Evolutionary conservation across 2,888 invertebrate species (phyloP).

Genomic region (Pollenia labialis): DNA sequence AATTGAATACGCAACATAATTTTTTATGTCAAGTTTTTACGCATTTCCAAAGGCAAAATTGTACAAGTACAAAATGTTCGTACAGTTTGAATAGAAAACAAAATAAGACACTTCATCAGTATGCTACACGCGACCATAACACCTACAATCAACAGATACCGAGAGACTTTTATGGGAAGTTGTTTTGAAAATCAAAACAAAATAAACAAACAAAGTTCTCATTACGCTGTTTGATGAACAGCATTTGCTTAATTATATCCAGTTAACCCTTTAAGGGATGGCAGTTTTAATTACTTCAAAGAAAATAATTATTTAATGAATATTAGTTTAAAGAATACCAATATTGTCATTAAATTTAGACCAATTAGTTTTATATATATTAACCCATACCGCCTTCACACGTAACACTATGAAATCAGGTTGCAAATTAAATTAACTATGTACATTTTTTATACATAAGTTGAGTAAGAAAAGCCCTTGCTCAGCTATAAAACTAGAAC

Average conservation of each 20-base stretch:
- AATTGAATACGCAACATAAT: conserved; percentile 56
- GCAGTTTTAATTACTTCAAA: too few species aligned
- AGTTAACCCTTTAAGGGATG: conserved; percentile 29
- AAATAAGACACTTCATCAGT: conserved; percentile 57
- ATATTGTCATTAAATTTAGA: too few species aligned
- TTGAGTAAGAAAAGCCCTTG: too few species aligned
- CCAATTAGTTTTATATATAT: too few species aligned
- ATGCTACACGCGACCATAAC: conserved; percentile 70
- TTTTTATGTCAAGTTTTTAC: conserved; percentile 55
- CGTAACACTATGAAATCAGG: too few species aligned
- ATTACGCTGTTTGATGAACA: conserved; percentile 57
- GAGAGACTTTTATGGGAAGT: conserved; percentile 68
- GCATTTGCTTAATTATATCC: conserved; percentile 39
- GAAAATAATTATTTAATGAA: too few species aligned
- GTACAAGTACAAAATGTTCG: conserved; percentile 4
- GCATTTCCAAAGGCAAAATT: conserved; percentile 44
- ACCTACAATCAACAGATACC: conserved; percentile 60
- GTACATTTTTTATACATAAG: too few species aligned
- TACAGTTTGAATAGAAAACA: conserved; percentile 44
- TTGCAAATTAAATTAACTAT: too few species aligned
- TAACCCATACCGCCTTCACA: not conserved
- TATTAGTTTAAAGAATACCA: too few species aligned
- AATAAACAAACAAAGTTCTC: conserved; percentile 53
- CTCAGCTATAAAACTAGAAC: too few species aligned
- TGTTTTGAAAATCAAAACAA: conserved; percentile 63